These are phyloP conservation scores for Melikaiella ostensackeni DNA, from an alignment of 2,888 invertebrate species.

Conservation along the genomic window DNA sequence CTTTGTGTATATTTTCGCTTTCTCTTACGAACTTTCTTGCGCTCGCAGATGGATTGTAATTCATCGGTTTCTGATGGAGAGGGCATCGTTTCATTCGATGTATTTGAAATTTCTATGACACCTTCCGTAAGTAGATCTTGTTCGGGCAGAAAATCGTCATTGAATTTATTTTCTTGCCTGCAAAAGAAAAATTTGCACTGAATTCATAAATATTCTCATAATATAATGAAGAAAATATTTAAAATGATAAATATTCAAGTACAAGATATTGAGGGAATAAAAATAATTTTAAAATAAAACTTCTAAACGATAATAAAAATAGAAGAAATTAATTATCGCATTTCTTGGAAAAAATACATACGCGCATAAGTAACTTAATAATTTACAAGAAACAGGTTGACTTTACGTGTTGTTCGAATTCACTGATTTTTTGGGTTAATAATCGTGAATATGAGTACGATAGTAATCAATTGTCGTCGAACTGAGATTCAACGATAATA, in stretches of 20 bases:
- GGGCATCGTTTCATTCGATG: no score
- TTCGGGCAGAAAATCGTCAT: not conserved
- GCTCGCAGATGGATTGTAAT: not conserved
- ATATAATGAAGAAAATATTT: not conserved
- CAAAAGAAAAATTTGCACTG: not conserved
- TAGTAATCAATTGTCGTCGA: no score
- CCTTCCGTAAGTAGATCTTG: no score
- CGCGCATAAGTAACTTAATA: constrained; percentile 1
- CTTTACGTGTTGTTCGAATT: not conserved
- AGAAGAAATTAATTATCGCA: not conserved
- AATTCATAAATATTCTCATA: not conserved
- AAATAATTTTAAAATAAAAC: not conserved
- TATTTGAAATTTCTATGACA: no score
- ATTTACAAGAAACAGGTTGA: not conserved
- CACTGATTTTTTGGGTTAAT: not conserved
- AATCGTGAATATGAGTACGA: not conserved
- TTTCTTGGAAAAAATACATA: not conserved
- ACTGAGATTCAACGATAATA: no score
- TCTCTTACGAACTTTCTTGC: not conserved
- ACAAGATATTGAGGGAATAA: not conserved
- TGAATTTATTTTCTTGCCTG: not conserved
- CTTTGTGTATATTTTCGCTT: not conserved
- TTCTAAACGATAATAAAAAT: not conserved
- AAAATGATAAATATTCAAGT: not conserved
- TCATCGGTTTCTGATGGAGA: not conserved